Conservation (phyloP, 2,797 vertebrate species). For the Oryzias dopingdopingensis region DNA sequence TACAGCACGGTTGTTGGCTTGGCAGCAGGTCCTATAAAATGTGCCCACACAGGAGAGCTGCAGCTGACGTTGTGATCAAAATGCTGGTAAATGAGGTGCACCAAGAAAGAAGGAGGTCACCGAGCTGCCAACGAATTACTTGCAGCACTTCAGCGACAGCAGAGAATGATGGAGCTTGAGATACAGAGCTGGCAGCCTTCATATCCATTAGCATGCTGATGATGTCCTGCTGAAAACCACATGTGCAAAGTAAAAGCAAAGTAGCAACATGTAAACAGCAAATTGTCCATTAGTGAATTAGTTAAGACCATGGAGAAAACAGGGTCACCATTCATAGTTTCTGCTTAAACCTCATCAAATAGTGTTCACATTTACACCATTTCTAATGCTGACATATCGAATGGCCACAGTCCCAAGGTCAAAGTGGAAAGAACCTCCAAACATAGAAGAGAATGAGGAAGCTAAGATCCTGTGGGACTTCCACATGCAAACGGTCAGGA, state of each 20-base stretch:
- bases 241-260: not conserved
- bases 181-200: conserved; percentile 16
- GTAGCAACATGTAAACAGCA: too few species aligned
- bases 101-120: conserved; percentile 38
- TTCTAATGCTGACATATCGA: too few species aligned
- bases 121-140: conserved; percentile 36
- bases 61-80: conserved; percentile 50
- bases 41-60: conserved; percentile 20
- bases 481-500: too few species aligned
- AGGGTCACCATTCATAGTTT: too few species aligned
- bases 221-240: conserved; percentile 19
- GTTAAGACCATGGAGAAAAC: too few species aligned
- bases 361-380: too few species aligned
- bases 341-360: too few species aligned
- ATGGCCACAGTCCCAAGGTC: too few species aligned
- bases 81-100: conserved; percentile 53
- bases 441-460: too few species aligned
- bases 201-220: conserved; percentile 37
- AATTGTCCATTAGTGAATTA: too few species aligned
- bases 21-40: conserved; percentile 37
- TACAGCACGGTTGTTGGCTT: conserved; percentile 39
- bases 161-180: conserved; percentile 30
- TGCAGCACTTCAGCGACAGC: conserved; percentile 28
- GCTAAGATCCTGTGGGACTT: too few species aligned
- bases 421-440: too few species aligned